Base-by-base conservation (phyloP, 1,140 invertebrate genomes). In the Lordiphosa stackelbergi region DNA sequence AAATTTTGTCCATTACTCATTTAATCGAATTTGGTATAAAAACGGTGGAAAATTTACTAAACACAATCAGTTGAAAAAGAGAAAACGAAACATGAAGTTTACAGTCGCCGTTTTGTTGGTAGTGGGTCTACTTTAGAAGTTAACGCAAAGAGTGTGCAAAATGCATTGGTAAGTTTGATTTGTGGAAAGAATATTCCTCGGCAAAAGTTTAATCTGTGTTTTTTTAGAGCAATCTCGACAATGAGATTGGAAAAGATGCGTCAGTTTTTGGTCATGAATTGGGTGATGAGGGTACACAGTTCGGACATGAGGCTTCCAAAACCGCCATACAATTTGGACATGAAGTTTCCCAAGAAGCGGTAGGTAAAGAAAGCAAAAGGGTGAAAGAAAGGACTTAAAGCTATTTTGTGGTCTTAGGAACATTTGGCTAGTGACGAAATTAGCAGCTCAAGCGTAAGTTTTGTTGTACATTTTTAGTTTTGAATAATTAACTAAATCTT, bases 201-300 rank as follows among this genome's bases (percentile, higher is more conserved):
- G 4, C 19, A 1, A 5, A n/a, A n/a, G n/a, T 5, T 2, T 3
- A 31, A 9, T 9, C 13, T 22, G 7, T 12, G 13, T 10, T 9
- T 8, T 45, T 1, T 7, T 22, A 69, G 66, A 52, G 51, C 24
- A 60, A 60, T 28, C 54, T 77, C 9, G 62, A 49, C 22, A 46
- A 53, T 12, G 16, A 71, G 24, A 66, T 75, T 24, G 73, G 73
- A 8, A 45, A 56, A 36, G 70, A 68, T 34, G 70, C 69, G 34
- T 49, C 34, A 1, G 41, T 37, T 2, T 48, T 66, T 38, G 63
- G 61, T 0, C 60, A 64, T n/a, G 60, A 64, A 28, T 11, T 64
- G 43, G 61, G 61, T 9, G 19, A 64, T 24, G 61, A 64, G 28
- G 61, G 61, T 9, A 41, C 48, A 5, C 12, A 16, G 1, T 48